A percentile compares a stretch with the other conserved stretches of the same genome.
Conservation (phyloP, 2,797 vertebrate genomes). For the Hylomyscus alleni region DNA sequence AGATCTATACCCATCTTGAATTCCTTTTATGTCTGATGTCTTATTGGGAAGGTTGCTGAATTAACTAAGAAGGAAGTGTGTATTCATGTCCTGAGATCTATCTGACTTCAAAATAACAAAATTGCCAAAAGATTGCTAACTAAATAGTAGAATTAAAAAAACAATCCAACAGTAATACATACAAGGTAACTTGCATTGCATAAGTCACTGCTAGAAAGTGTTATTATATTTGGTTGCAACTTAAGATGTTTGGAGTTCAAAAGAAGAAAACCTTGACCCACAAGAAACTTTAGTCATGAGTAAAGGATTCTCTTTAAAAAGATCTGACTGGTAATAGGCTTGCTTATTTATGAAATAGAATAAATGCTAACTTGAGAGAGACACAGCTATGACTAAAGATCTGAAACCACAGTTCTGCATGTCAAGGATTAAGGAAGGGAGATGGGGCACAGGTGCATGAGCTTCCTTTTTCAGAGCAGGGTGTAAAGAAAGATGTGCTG, state of each 20-base stretch:
- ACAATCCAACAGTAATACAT: background rate
- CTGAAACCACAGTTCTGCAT: background rate
- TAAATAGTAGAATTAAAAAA: background rate
- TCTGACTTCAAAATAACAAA: constrained; percentile 38
- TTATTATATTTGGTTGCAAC: background rate
- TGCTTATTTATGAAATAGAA: constrained; percentile 7
- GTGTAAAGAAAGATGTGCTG: background rate
- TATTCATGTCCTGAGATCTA: background rate
- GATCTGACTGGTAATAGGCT: background rate
- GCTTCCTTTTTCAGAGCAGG: background rate
- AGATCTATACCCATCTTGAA: background rate
- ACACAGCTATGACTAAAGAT: background rate
- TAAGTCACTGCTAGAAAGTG: constrained; percentile 43
- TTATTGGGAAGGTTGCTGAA: background rate
- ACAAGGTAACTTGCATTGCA: background rate
- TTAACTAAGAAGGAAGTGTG: background rate
- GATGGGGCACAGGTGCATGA: background rate
- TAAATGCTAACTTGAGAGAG: background rate
- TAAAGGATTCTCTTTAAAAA: background rate
- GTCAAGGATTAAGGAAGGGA: background rate
- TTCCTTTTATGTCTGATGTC: background rate
- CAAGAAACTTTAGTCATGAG: constrained; percentile 35
- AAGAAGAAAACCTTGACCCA: background rate
- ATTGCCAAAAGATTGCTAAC: constrained; percentile 44
- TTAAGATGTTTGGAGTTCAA: background rate